Conservation (phyloP, 1,140 invertebrate genomes). For the Aradophagus sp. region DNA sequence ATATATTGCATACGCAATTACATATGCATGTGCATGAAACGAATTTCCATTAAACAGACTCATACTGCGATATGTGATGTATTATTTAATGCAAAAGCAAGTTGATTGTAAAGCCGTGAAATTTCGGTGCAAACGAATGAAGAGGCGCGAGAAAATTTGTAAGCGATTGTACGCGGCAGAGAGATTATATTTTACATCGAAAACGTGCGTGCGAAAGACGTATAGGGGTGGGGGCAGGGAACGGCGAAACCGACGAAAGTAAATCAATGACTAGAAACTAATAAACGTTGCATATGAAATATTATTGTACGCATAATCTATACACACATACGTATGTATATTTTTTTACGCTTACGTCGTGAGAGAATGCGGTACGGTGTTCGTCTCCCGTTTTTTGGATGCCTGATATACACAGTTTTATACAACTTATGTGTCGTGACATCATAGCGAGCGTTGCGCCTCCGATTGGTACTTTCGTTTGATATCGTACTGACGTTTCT, state of each 20-base stretch:
- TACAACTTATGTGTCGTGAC: background rate
- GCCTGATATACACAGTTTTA: slow-evolving; percentile 24
- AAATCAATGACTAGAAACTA: slow-evolving; percentile 24
- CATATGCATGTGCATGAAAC: slow-evolving; percentile 9
- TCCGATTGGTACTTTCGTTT: too few relatives aligned
- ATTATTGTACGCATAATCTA: slow-evolving; percentile 23
- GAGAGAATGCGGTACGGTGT: slow-evolving; percentile 55
- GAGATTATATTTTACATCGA: slow-evolving; percentile 67
- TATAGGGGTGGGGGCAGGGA: too few relatives aligned
- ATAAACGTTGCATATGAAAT: slow-evolving; percentile 38
- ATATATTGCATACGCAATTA: too few relatives aligned
- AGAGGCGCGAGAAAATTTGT: slow-evolving; percentile 11
- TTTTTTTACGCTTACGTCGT: slow-evolving; percentile 70
- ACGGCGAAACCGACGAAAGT: slow-evolving; percentile 49
- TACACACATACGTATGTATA: slow-evolving; percentile 58
- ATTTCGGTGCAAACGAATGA: slow-evolving; percentile 14
- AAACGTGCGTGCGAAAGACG: slow-evolving; percentile 14
- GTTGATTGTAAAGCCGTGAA: slow-evolving; percentile 16
- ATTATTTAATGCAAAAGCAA: slow-evolving; percentile 41
- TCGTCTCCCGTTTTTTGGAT: slow-evolving; percentile 33
- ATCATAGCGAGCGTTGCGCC: too few relatives aligned
- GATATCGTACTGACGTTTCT: too few relatives aligned
- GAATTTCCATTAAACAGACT: slow-evolving; percentile 11
- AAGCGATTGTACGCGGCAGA: slow-evolving; percentile 18
- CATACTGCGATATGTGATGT: slow-evolving; percentile 36